These are phyloP conservation scores for Chionoecetes opilio DNA, from an alignment of 1,140 invertebrate genomes.

Conservation along the genomic window DNA sequence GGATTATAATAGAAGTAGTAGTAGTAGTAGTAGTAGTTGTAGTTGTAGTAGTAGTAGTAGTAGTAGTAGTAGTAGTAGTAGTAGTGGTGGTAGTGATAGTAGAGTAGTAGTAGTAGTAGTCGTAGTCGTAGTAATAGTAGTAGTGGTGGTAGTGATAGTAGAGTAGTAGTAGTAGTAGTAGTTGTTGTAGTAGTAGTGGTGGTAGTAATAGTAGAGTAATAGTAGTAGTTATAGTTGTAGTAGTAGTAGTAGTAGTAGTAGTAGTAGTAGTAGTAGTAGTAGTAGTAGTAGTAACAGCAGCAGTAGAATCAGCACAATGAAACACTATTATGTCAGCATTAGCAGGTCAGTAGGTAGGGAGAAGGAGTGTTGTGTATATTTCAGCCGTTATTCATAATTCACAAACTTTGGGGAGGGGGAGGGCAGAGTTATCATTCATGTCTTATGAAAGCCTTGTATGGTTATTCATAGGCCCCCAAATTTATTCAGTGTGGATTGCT, in stretches of 20 bases:
- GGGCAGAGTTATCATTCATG: background rate
- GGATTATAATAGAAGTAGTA: constrained; percentile 27
- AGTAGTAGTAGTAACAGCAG: background rate
- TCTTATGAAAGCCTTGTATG: background rate
- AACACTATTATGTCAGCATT: background rate
- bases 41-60: background rate
- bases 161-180: background rate
- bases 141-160: background rate
- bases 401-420: background rate
- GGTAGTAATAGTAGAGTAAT: background rate
- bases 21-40: background rate
- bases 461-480: background rate
- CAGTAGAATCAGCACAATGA: background rate
- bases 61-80: background rate
- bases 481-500: background rate
- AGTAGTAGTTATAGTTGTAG: background rate
- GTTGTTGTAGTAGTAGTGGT: background rate
- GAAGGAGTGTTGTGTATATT: no score
- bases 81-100: no score
- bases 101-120: background rate
- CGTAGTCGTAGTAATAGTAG: background rate
- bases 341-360: background rate
- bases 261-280: background rate
- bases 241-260: background rate
- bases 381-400: background rate